phyloP scores from a whole-genome alignment of 1,140 invertebrate genomes.

The Drosophila guanche region DNA sequence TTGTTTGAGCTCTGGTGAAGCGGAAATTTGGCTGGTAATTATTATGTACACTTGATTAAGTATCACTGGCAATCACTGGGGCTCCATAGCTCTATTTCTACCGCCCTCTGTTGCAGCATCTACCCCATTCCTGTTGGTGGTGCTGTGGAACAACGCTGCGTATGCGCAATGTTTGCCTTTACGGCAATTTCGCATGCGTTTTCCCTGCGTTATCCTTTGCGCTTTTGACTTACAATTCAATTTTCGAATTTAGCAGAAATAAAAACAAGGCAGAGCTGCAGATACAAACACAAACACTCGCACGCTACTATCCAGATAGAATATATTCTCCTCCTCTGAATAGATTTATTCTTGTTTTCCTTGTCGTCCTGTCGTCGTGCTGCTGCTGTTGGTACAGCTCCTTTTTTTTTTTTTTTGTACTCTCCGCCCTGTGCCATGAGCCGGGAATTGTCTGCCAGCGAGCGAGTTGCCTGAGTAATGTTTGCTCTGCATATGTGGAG shows the following conservation, averaged over 20 bases:
- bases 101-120: neutral
- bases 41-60: conserved; percentile 77
- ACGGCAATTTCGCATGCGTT: conserved; percentile 7
- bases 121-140: neutral
- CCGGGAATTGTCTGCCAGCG: conserved; percentile 10
- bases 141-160: conserved; percentile 37
- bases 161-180: conserved; percentile 64
- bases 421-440: neutral
- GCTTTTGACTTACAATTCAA: conserved; percentile 74
- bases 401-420: conserved; percentile 19
- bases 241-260: conserved; percentile 68
- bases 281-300: conserved; percentile 14
- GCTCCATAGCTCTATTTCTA: neutral
- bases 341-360: conserved; percentile 34
- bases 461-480: conserved; percentile 59
- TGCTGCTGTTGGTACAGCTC: conserved; percentile 23
- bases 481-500: conserved; percentile 69
- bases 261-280: conserved; percentile 38
- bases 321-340: conserved; percentile 13
- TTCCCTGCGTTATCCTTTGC: conserved; percentile 42
- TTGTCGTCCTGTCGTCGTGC: conserved; percentile 13
- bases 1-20: conserved; percentile 55
- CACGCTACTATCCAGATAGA: conserved; percentile 17
- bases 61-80: conserved; percentile 28
- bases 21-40: conserved; percentile 65